Evolutionary conservation across 2,888 invertebrate genomes (phyloP), one percentile per base, ranked within the genome.

Genomic region (Subacronicta megacephala): DNA sequence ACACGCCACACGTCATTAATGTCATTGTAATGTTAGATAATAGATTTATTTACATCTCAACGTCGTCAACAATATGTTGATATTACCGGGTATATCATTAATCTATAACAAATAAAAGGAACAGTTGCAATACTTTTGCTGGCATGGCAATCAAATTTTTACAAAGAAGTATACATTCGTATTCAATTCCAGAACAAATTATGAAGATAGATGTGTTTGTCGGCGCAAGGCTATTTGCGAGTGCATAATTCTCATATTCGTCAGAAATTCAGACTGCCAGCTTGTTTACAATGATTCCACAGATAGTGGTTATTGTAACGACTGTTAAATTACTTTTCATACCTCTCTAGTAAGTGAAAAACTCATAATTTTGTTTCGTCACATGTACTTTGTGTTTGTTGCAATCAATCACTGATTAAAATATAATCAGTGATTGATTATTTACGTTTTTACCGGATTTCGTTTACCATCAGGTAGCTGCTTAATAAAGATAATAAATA

Each of bases 271-370:
- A 58, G 40, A 56, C 38, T 47, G 36, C 74, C 74, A 71, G 74
- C 60, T 60, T 58, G 35, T 63, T 56, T 18, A 80, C 61, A 55
- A 95, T 95, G 95, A 90, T 95, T 69, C 65, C 89, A 55, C 93
- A 92, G 72, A 88, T 95, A 71, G 84, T 92, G 63, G 56, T 95
- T 13, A 87, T 95, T 65, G 85, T 95, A 35, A 95, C 96, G 17
- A 95, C 96, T 68, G 80, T 97, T n/a, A 98, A 98, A 94, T 80
- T 97, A 53, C 92, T 98, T 45, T 94, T 98, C 52, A 95, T 97
- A 68, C 97, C 97, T 12, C 94, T 97, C 4, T 98, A 98, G 98
- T 98, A 95, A 95, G 97, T 96, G 60, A 18, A 42, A 17, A 23
- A 47, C n/a, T 20, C 1, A 17, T 15, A 16, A 33, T 2, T 18